phyloP scores from a whole-genome alignment of 2,113 vertebrate genomes.

The Ceratotherium simum region DNA sequence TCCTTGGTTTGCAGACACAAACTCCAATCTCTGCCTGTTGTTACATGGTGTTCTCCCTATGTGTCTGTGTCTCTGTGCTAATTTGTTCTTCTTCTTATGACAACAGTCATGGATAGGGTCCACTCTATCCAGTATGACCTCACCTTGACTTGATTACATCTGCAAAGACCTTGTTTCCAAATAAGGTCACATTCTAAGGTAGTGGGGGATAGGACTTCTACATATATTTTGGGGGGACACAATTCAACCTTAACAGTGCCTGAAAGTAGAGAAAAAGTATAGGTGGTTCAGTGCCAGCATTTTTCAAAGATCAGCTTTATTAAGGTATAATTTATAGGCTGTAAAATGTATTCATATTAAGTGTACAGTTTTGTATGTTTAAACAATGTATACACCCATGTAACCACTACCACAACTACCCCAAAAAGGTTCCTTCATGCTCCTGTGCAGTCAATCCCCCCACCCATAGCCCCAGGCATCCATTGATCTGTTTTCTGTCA shows the following conservation, averaged over 20 bases:
- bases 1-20: background rate
- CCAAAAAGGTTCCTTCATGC: background rate
- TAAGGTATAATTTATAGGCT: background rate
- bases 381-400: background rate
- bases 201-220: background rate
- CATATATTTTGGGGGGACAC: background rate
- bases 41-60: background rate
- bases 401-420: background rate
- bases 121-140: background rate
- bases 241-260: background rate
- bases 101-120: background rate
- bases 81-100: background rate
- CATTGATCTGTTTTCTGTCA: background rate
- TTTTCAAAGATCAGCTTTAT: background rate
- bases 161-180: background rate
- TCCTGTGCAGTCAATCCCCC: background rate
- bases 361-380: background rate
- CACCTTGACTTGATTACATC: background rate
- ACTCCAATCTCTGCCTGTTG: background rate
- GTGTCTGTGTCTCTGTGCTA: background rate
- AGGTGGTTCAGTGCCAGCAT: background rate
- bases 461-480: background rate
- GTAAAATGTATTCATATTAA: background rate
- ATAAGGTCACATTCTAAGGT: background rate
- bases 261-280: conserved; percentile 3